Conservation (phyloP, 2,888 invertebrate genomes). For the Apodemia hepburni region DNA sequence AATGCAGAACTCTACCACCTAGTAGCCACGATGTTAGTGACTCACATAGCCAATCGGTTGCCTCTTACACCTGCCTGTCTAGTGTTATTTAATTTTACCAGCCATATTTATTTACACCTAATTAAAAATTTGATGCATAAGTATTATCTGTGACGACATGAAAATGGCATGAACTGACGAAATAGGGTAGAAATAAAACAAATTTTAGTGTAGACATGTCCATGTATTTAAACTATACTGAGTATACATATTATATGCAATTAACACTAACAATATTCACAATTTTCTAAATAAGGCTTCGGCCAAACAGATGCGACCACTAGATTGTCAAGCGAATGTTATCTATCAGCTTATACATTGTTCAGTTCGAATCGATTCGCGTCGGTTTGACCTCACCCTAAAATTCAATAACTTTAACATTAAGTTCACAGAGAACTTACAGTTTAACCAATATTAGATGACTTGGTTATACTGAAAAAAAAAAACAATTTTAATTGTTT, state of each 20-base stretch:
- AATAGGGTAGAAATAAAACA: not conserved
- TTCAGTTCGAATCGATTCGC: not conserved
- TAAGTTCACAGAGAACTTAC: not conserved
- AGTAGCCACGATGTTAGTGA: too few species aligned
- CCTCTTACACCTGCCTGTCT: too few species aligned
- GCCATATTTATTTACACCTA: too few species aligned
- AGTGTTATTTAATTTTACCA: too few species aligned
- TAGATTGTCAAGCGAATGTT: not conserved
- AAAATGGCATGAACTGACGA: not conserved
- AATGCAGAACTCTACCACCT: too few species aligned
- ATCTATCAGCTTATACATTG: not conserved
- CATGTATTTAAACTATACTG: not conserved
- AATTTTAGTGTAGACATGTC: not conserved
- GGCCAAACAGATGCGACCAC: not conserved
- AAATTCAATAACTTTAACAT: not conserved
- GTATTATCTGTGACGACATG: not conserved
- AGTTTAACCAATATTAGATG: not conserved
- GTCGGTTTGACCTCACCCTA: not conserved
- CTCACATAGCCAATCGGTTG: too few species aligned
- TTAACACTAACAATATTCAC: conserved; percentile 9
- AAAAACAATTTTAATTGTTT: too few species aligned
- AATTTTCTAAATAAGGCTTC: not conserved
- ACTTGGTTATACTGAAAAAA: not conserved
- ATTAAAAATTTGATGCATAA: too few species aligned
- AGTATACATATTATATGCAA: conserved; percentile 9